phyloP scores from a whole-genome alignment of 2,888 invertebrate species.

The Acronicta leporina region DNA sequence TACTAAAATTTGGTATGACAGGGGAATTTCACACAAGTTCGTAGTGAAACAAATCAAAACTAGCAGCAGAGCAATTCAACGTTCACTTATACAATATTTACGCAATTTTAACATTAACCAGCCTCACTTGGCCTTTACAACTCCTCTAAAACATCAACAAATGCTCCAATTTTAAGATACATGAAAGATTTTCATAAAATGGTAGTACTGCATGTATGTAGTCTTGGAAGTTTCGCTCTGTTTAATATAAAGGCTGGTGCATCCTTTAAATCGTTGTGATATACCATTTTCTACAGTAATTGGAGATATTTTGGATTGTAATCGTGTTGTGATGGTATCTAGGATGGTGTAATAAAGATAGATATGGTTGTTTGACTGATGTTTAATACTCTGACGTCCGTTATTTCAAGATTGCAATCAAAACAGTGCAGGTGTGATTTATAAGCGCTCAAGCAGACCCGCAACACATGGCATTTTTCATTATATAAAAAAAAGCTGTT shows the following conservation, averaged over 20 bases:
- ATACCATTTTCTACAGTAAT: conserved; percentile 52
- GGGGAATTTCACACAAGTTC: conserved; percentile 6
- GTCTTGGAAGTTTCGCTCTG: conserved; percentile 69
- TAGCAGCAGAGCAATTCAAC: conserved; percentile 56
- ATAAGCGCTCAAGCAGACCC: too few species aligned
- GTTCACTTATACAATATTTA: conserved; percentile 70
- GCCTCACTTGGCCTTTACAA: conserved; percentile 48
- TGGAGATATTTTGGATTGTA: conserved; percentile 38
- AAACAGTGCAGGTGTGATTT: background rate
- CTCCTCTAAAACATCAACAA: conserved; percentile 5
- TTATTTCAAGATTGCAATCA: conserved; percentile 2
- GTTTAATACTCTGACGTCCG: conserved; percentile 12
- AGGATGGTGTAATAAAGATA: conserved; percentile 31
- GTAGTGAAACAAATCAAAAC: conserved; percentile 31
- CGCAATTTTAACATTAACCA: conserved; percentile 63
- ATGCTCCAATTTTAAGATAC: conserved; percentile 5
- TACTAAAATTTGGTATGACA: background rate
- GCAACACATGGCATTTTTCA: too few species aligned
- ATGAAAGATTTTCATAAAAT: conserved; percentile 49
- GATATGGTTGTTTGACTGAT: conserved; percentile 28
- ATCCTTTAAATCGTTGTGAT: conserved; percentile 68
- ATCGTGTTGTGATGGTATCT: conserved; percentile 41
- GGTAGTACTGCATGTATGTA: conserved; percentile 35
- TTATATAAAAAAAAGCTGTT: too few species aligned
- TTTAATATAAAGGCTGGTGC: conserved; percentile 69